A percentile compares a stretch with the other conserved stretches of the same genome.
These are phyloP conservation scores for Scomber scombrus DNA, from an alignment of 2,113 vertebrate species.

Conservation along the genomic window DNA sequence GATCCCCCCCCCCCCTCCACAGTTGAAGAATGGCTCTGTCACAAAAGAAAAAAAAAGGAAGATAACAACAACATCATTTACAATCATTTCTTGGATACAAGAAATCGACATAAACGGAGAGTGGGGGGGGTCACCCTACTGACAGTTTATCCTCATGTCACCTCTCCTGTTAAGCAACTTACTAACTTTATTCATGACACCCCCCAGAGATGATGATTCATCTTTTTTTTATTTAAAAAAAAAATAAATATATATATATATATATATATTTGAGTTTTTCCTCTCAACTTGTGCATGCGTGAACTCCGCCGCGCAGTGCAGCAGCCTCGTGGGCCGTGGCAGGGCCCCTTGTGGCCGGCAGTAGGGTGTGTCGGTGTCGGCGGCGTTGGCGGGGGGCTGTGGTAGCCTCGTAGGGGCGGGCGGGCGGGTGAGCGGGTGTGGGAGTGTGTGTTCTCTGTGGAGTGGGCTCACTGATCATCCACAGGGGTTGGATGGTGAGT, in stretches of 20 bases:
- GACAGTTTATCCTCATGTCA: constrained; percentile 1
- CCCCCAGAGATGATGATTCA: constrained; percentile 2
- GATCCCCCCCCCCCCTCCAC: constrained; percentile 50
- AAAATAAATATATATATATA: too few species aligned
- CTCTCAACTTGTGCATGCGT: constrained; percentile 2
- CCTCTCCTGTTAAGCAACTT: constrained; percentile 17
- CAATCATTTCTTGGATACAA: constrained; percentile 59
- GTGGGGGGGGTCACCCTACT: neutral
- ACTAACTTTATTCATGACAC: constrained; percentile 1
- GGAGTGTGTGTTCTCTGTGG: constrained; percentile 56
- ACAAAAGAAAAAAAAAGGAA: constrained; percentile 61
- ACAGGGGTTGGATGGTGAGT: constrained; percentile 75
- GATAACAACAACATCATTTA: constrained; percentile 74
- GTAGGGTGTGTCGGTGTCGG: constrained; percentile 56
- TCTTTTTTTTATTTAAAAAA: constrained; percentile 4
- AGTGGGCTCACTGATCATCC: constrained; percentile 73
- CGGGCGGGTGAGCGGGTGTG: too few species aligned
- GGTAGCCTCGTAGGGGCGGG: constrained; percentile 15
- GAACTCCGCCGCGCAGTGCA: neutral
- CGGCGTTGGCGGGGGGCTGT: constrained; percentile 39
- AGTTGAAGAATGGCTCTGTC: constrained; percentile 77
- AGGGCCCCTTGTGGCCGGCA: constrained; percentile 37
- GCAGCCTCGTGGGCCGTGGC: constrained; percentile 27
- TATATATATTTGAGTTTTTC: constrained; percentile 5
- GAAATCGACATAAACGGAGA: constrained; percentile 41